Base-by-base conservation (phyloP, 2,888 invertebrate species). In the Alloscopus bannaensis region DNA sequence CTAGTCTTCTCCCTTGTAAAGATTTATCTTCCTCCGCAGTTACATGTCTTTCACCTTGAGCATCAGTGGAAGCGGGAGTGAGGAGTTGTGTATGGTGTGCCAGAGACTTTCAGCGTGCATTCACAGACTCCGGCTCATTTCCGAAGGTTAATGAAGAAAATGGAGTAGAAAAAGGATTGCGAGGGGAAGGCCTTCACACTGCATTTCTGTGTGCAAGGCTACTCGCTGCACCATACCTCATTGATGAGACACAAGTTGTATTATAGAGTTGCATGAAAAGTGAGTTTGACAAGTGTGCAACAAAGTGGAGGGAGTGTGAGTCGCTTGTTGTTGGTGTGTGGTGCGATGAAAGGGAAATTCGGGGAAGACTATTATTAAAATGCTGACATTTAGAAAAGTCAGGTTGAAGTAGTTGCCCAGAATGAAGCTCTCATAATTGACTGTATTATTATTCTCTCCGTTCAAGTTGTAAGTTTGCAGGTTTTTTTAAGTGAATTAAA, bases 381-480 rank as follows among this genome's bases (percentile, higher is more conserved):
- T 47, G 75, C 75, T 75, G 75, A 75, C 75, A 75, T 75, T 75
- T 75, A 66, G 59, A 66, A 75, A 75, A 75, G 75, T 59, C 73
- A 65, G 47, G 65, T 55, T 62, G 42, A 42, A 62, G 24, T 62
- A 24, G 42, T 42, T 40, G 40, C n/a, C 45, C 28, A n/a, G n/a
- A n/a, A n/a, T n/a, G 16, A 40, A 8, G 16, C 13, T 40, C 40
- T 40, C 13, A 11, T 40, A 13, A 8, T 11, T 40, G 40, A 40
- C 40, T 8, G 16, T 8, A 13, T 40, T 40, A 40, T 40, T n/a
- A n/a, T n/a, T n/a, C n/a, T n/a, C n/a, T 57, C 13, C 13, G 24
- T 62, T 1, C 3, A n/a, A 36, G 40, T 20, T 13, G 47, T 47
- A 36, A 8, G 18, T 31, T 36, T 36, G 31, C 36, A 36, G 26